phyloP scores from a whole-genome alignment of 2,888 invertebrate species.

The Eledone cirrhosa region DNA sequence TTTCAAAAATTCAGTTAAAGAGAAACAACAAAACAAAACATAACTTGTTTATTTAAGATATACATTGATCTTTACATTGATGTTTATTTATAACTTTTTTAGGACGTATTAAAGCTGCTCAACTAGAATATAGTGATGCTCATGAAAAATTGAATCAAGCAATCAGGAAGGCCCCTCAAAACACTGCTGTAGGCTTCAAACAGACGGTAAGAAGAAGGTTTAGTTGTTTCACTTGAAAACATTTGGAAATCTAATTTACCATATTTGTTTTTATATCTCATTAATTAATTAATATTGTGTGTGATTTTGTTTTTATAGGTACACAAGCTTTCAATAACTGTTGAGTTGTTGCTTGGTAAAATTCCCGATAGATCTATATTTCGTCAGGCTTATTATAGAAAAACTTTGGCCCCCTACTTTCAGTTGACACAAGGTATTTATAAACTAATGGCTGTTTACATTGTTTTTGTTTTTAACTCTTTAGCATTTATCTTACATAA shows the following conservation, averaged over 20 bases:
- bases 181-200: slow-evolving; percentile 97
- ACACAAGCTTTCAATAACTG: slow-evolving; percentile 92
- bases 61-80: neutral
- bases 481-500: too few relatives aligned
- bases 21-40: neutral
- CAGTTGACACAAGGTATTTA: slow-evolving; percentile 84
- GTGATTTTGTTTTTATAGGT: slow-evolving; percentile 58
- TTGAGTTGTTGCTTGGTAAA: slow-evolving; percentile 93
- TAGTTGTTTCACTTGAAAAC: too few relatives aligned
- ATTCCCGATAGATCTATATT: slow-evolving; percentile 97
- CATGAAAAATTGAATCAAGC: slow-evolving; percentile 94
- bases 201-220: slow-evolving; percentile 78
- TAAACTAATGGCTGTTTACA: too few relatives aligned
- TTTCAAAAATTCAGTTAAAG: neutral
- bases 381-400: slow-evolving; percentile 86
- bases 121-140: slow-evolving; percentile 96
- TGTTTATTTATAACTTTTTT: slow-evolving; percentile 33
- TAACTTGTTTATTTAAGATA: neutral
- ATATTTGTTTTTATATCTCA: too few relatives aligned
- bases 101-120: slow-evolving; percentile 97
- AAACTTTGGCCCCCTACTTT: slow-evolving; percentile 93
- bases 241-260: too few relatives aligned
- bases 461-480: too few relatives aligned
- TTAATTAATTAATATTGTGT: neutral
- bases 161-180: slow-evolving; percentile 95